Conservation (phyloP, 2,113 vertebrate species). For the Anser cygnoides region DNA sequence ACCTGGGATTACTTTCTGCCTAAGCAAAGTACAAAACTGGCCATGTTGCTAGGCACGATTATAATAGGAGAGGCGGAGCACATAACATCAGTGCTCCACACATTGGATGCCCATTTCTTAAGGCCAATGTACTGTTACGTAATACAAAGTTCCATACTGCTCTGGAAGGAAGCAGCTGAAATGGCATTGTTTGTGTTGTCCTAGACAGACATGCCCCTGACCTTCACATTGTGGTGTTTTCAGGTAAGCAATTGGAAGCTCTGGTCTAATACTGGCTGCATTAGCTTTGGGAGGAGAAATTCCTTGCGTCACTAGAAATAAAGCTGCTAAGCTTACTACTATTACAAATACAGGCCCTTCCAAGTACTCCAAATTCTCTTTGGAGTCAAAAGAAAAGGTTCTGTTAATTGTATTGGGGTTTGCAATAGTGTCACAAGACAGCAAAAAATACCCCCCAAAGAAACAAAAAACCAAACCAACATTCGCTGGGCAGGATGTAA, state of each 20-base stretch:
- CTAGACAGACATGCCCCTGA: not conserved
- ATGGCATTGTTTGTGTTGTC: not conserved
- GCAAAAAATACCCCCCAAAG: not conserved
- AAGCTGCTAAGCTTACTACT: not conserved
- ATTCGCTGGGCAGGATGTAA: not conserved
- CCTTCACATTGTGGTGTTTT: not conserved
- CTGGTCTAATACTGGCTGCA: not conserved
- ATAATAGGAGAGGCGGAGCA: no score
- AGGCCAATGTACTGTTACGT: not conserved
- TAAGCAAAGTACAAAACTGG: not conserved
- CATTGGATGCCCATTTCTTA: rapidly evolving
- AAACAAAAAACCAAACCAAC: not conserved
- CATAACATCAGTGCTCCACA: not conserved
- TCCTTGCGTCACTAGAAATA: not conserved
- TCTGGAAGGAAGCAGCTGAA: not conserved
- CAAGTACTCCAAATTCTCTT: not conserved
- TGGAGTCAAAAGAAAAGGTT: not conserved
- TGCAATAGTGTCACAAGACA: not conserved
- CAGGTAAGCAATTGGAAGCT: not conserved
- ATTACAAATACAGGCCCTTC: not conserved
- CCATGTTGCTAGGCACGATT: not conserved
- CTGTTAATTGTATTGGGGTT: not conserved
- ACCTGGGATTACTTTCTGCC: not conserved
- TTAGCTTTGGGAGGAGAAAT: not conserved
- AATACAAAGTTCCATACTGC: not conserved